Evolutionary conservation across 2,113 vertebrate species (phyloP).

Genomic region (Pterophyllum scalare): DNA sequence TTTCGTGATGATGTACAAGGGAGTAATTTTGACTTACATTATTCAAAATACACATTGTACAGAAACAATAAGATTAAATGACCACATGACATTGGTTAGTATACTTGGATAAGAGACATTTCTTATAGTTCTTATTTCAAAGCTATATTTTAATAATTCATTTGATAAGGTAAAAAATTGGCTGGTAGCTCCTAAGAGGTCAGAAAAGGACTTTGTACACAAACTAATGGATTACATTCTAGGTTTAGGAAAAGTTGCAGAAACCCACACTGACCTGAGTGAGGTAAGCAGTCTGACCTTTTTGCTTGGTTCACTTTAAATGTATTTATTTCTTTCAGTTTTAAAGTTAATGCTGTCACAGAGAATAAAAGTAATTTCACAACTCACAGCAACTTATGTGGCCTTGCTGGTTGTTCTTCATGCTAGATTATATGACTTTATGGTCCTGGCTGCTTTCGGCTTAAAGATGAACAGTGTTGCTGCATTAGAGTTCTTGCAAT

Average conservation of each 20-base stretch:
- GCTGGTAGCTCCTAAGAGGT: background rate
- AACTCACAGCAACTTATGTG: background rate
- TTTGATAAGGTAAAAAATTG: background rate
- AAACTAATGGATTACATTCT: constrained; percentile 2
- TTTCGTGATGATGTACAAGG: background rate
- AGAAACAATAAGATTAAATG: background rate
- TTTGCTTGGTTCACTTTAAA: background rate
- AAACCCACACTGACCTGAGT: background rate
- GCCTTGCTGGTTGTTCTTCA: background rate
- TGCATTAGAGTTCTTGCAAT: background rate
- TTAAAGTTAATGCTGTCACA: background rate
- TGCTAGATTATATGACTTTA: background rate
- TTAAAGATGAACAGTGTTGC: background rate
- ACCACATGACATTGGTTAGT: background rate
- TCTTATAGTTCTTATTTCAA: background rate
- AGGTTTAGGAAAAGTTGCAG: background rate
- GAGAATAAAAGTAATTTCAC: background rate
- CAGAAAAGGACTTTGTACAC: constrained; percentile 7
- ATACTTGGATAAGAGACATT: background rate
- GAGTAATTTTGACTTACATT: background rate
- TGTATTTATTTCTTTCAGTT: constrained; percentile 4
- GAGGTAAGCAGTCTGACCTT: background rate
- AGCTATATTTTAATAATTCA: background rate
- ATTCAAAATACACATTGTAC: background rate
- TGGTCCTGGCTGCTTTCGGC: background rate